Evolutionary conservation across 92 coral and sea anemone species (phyloP), one percentile per base, ranked within the genome.

Genomic region (Meandrina meandrites): DNA sequence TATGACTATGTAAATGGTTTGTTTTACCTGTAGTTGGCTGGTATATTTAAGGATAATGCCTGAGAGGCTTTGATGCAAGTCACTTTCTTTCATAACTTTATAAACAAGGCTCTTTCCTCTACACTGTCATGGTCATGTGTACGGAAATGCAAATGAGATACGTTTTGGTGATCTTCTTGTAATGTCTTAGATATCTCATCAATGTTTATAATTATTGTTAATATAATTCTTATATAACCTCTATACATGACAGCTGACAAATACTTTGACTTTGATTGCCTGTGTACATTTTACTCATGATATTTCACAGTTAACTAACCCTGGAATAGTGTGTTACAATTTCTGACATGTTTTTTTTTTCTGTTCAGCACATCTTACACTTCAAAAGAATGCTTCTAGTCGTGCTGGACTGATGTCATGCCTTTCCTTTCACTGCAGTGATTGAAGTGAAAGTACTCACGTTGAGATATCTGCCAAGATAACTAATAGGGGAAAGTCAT

Each of bases 331-430:
- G 2, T 14, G 16, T 68, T 68, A 68, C 22, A 68, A 21, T 68
- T 68, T 68, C 74, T 68, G 74, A 68, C 16, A 68, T 68, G 2
- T 68, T 31, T 31, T 68, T 68, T 68, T 32, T 68, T 68, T 68
- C 74, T 68, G 30, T 68, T 68, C 74, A 68, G 74, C 74, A 68
- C 74, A 68, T 68, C 74, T 68, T 68, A 68, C 74, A 68, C 74
- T 68, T 68, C 32, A 68, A 14, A 32, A 68, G 74, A 68, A 68
- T 68, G 74, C 30, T 68, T 68, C 74, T 68, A 68, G 74, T 2
- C 74, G 74, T 14, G 74, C 74, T 15, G 74, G 74, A 68, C 74
- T 68, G 74, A 68, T 68, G 74, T 68, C 74, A 14, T 5, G 74
- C 74, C 74, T 68, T 68, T 68, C 74, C 30, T 68, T 68, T 68